These are phyloP conservation scores for Alentia gelatinosa DNA, from an alignment of 2,888 invertebrate genomes.

Conservation along the genomic window DNA sequence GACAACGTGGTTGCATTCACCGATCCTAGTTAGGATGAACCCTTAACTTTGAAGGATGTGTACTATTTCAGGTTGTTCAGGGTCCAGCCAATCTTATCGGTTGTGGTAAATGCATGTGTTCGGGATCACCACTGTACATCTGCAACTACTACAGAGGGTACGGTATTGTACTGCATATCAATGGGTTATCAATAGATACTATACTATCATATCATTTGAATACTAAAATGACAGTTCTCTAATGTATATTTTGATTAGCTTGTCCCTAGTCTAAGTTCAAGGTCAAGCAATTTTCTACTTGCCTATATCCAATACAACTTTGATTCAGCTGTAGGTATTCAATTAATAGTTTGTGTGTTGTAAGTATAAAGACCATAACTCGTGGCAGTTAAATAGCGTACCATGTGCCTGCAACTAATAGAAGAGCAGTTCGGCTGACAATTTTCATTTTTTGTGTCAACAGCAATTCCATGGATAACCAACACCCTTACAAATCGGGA, in stretches of 20 bases:
- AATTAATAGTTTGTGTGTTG: neutral
- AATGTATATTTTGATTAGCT: neutral
- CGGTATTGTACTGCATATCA: neutral
- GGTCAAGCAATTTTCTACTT: neutral
- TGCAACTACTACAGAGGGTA: constrained; percentile 8
- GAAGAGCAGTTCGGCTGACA: neutral
- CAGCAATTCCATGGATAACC: neutral
- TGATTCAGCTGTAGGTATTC: neutral
- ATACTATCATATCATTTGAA: neutral
- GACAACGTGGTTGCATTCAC: no score
- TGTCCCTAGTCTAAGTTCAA: neutral
- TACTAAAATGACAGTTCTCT: neutral
- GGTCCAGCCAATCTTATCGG: neutral
- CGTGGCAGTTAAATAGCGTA: neutral
- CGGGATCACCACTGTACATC: neutral
- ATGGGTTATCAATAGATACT: neutral
- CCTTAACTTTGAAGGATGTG: neutral
- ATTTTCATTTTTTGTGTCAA: neutral
- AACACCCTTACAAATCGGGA: neutral
- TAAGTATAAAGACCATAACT: neutral
- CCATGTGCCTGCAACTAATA: neutral
- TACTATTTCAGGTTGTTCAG: neutral
- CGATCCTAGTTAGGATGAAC: no score
- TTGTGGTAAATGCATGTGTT: neutral
- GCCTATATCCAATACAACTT: neutral